Conservation (phyloP, 1,140 invertebrate genomes). For the Melanaphis sacchari region DNA sequence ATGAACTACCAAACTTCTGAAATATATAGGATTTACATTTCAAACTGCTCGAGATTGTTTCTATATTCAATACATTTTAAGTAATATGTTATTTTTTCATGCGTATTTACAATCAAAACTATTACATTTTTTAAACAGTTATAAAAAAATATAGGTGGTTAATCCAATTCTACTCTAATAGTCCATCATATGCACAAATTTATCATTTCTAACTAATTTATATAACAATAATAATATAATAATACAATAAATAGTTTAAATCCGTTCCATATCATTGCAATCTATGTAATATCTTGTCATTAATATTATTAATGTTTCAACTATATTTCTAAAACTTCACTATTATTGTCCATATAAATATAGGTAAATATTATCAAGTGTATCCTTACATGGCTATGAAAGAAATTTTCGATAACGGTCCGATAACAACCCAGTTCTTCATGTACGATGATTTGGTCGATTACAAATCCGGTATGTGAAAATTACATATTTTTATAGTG, state of each 20-base stretch:
- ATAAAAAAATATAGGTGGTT: too few species aligned
- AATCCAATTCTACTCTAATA: too few species aligned
- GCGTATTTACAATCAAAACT: too few species aligned
- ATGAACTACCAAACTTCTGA: too few species aligned
- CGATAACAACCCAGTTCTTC: constrained; percentile 67
- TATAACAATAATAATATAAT: too few species aligned
- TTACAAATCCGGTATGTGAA: constrained; percentile 65
- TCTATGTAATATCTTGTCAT: background rate
- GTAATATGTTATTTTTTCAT: background rate
- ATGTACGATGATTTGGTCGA: constrained; percentile 65
- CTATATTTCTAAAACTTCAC: background rate
- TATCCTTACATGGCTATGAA: constrained; percentile 44
- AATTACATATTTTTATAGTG: background rate
- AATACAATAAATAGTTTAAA: background rate
- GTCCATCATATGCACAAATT: background rate
- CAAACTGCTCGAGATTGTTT: background rate
- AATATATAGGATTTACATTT: background rate
- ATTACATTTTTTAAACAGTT: too few species aligned
- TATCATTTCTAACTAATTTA: background rate
- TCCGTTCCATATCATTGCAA: too few species aligned
- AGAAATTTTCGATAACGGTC: constrained; percentile 64
- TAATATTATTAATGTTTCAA: background rate
- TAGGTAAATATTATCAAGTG: constrained; percentile 36
- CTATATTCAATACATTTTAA: background rate
- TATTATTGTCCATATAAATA: background rate